Percentiles rank a stretch among this genome's conserved stretches.
phyloP scores from a whole-genome alignment of 2,888 invertebrate genomes.

The Antitype chi region DNA sequence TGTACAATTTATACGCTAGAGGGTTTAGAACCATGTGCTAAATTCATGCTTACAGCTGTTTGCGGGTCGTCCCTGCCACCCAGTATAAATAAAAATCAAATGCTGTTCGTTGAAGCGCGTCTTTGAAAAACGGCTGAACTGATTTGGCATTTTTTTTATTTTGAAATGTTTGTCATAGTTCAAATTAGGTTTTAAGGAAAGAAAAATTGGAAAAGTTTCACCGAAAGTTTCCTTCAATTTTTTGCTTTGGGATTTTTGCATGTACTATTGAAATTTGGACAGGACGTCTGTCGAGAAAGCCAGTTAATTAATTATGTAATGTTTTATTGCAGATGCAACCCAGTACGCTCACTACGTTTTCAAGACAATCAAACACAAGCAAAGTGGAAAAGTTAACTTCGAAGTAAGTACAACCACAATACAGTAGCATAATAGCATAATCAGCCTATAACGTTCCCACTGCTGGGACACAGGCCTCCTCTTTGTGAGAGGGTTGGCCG shows the following conservation, averaged over 20 bases:
- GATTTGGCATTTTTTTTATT: neutral
- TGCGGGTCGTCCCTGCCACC: too few species aligned
- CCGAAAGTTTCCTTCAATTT: neutral
- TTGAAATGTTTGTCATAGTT: neutral
- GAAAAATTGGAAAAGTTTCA: neutral
- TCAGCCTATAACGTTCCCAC: too few species aligned
- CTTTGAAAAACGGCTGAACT: neutral
- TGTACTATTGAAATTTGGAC: too few species aligned
- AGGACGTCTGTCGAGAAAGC: too few species aligned
- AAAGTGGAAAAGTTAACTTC: constrained; percentile 96
- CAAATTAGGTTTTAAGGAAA: neutral
- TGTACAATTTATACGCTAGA: too few species aligned
- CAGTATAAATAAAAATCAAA: neutral
- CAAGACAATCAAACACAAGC: constrained; percentile 96
- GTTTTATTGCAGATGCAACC: constrained; percentile 93
- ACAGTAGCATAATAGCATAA: neutral
- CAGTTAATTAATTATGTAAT: neutral
- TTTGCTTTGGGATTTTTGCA: too few species aligned
- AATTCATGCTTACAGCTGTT: too few species aligned
- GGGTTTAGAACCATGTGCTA: too few species aligned
- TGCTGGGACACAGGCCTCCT: too few species aligned
- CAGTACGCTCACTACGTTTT: constrained; percentile 98
- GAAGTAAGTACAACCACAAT: constrained; percentile 92
- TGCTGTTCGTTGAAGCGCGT: neutral
- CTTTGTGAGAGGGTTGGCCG: too few species aligned